These are phyloP conservation scores for Euspilapteryx auroguttella DNA, from an alignment of 2,888 invertebrate species.

Conservation along the genomic window DNA sequence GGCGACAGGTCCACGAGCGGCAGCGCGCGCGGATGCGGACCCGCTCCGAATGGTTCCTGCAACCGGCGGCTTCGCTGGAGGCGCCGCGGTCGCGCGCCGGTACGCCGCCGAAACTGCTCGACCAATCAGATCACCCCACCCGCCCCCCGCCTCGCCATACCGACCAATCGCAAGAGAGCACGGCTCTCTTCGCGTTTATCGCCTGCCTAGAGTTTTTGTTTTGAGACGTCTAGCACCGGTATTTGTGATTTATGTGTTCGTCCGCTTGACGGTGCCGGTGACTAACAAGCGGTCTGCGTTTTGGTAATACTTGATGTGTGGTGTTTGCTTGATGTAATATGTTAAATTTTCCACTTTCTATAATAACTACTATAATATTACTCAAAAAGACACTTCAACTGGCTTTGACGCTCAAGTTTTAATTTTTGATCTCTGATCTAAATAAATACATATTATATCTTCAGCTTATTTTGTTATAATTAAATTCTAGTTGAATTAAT, in stretches of 20 bases:
- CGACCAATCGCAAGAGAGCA: conserved; percentile 25
- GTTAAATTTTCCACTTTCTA: too few species aligned
- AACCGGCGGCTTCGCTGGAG: conserved; percentile 64
- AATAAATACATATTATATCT: too few species aligned
- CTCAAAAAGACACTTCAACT: too few species aligned
- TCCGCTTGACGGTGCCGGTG: conserved; percentile 40
- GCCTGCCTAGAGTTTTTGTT: conserved; percentile 61
- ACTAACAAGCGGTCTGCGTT: conserved; percentile 26
- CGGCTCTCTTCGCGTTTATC: conserved; percentile 53
- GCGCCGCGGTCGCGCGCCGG: conserved; percentile 41
- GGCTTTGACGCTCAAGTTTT: too few species aligned
- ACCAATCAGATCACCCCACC: too few species aligned
- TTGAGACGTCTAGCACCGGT: conserved; percentile 42
- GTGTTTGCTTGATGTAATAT: too few species aligned
- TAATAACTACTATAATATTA: too few species aligned
- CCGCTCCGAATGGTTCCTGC: conserved; percentile 96
- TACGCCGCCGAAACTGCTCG: conserved; percentile 36
- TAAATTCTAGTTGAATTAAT: too few species aligned
- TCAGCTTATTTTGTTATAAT: too few species aligned
- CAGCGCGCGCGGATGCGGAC: conserved; percentile 97
- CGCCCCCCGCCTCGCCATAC: conserved; percentile 10
- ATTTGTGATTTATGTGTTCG: conserved; percentile 35
- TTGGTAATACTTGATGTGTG: too few species aligned
- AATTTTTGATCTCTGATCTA: too few species aligned
- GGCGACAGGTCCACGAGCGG: conserved; percentile 83